Evolutionary conservation across 2,888 invertebrate genomes (phyloP).

Genomic region (Limnephilus marmoratus): DNA sequence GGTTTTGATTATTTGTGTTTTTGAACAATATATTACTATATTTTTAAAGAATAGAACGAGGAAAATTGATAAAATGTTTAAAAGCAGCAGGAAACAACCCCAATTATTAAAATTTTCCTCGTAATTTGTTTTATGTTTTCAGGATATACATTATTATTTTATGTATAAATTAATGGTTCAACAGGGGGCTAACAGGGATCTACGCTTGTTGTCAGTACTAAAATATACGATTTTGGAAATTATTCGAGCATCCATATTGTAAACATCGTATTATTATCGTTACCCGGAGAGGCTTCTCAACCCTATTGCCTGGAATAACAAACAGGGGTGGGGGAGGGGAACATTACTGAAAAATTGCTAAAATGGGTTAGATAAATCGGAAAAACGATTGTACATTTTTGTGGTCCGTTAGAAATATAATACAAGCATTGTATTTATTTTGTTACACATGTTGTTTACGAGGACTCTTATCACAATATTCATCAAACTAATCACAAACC

Average conservation of each 20-base stretch:
- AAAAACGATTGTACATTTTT: background rate
- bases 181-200: background rate
- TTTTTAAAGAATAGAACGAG: background rate
- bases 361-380: background rate
- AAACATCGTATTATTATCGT: conserved; percentile 20
- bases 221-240: background rate
- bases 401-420: background rate
- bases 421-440: background rate
- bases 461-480: no score
- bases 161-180: background rate
- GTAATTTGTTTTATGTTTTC: background rate
- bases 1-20: background rate
- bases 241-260: conserved; percentile 20
- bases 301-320: background rate
- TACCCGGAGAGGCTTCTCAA: background rate
- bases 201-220: background rate
- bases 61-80: background rate
- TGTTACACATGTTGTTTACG: background rate
- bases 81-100: background rate
- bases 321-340: background rate
- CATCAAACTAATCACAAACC: no score
- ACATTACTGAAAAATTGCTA: background rate
- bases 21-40: background rate
- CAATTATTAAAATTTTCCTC: background rate
- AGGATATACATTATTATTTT: conserved; percentile 2